Evolutionary conservation across 1,140 invertebrate genomes (phyloP).

Genomic region (Drosophila micromelanica): DNA sequence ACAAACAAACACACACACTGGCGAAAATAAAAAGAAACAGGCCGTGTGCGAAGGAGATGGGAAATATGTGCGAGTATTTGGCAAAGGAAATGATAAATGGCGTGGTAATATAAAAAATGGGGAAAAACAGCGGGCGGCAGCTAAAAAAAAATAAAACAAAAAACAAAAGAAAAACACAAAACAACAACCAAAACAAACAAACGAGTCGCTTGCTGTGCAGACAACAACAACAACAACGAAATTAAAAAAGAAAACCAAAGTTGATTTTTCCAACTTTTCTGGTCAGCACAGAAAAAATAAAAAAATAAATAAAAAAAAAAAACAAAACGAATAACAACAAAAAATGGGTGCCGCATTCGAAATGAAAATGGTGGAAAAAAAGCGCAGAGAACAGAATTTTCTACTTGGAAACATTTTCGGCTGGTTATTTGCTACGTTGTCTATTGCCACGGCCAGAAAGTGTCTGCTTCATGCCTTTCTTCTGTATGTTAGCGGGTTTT

Average conservation of each 20-base stretch:
- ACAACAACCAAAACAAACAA: slow-evolving; percentile 51
- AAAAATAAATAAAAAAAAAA: slow-evolving; percentile 9
- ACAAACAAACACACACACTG: slow-evolving; percentile 5
- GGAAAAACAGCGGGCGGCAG: slow-evolving; percentile 74
- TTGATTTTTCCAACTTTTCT: slow-evolving; percentile 66
- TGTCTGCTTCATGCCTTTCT: slow-evolving; percentile 12
- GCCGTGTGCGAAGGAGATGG: slow-evolving; percentile 26
- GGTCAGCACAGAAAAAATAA: slow-evolving; percentile 51
- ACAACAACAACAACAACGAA: slow-evolving; percentile 27
- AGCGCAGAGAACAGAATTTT: slow-evolving; percentile 55
- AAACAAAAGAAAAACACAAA: slow-evolving; percentile 41
- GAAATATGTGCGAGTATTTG: slow-evolving; percentile 60
- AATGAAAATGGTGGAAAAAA: slow-evolving; percentile 56
- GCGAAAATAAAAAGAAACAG: slow-evolving; percentile 20
- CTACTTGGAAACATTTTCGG: slow-evolving; percentile 73
- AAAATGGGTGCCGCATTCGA: slow-evolving; percentile 78
- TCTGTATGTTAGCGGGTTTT: slow-evolving; percentile 65
- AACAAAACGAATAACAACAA: slow-evolving; percentile 8
- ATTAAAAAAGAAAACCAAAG: slow-evolving; percentile 51
- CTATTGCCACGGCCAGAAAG: slow-evolving; percentile 24
- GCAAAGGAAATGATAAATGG: slow-evolving; percentile 80
- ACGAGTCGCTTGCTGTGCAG: slow-evolving; percentile 41
- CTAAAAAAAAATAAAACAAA: slow-evolving; percentile 51
- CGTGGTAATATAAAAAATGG: slow-evolving; percentile 83
- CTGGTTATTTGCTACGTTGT: slow-evolving; percentile 24